Evolutionary conservation across 2,888 invertebrate genomes (phyloP).

Genomic region (Ophion ellenae): DNA sequence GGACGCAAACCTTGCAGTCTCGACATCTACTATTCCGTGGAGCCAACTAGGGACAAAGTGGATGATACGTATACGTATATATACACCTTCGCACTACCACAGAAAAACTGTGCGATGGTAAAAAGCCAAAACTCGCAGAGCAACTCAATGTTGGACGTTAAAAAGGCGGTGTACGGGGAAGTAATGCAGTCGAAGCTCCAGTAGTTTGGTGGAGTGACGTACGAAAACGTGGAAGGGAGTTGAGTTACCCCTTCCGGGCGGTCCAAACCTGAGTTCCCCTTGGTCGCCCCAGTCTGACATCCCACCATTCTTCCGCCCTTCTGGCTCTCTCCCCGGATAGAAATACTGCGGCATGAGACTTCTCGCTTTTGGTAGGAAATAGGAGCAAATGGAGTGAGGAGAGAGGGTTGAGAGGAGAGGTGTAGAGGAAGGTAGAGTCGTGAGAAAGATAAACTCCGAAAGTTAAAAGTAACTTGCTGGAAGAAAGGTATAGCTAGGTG

Average conservation of each 20-base stretch:
- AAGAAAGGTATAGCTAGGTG: constrained; percentile 47
- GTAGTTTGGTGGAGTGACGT: constrained; percentile 30
- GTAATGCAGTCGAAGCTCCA: constrained; percentile 55
- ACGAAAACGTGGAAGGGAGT: constrained; percentile 38
- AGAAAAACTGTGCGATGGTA: constrained; percentile 40
- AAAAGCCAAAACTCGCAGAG: constrained; percentile 63
- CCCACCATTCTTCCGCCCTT: neutral
- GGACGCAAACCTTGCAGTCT: constrained; percentile 1
- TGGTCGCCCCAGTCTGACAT: no score
- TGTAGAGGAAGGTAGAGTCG: constrained; percentile 56
- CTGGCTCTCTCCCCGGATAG: neutral
- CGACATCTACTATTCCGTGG: constrained; percentile 45
- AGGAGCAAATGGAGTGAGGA: constrained; percentile 32
- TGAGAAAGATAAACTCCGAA: constrained; percentile 78
- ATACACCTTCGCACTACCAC: constrained; percentile 7
- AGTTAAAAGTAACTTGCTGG: constrained; percentile 77
- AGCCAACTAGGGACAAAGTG: constrained; percentile 28
- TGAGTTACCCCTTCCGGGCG: constrained; percentile 36
- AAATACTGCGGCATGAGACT: constrained; percentile 45
- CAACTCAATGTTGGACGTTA: constrained; percentile 65
- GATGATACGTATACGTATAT: neutral
- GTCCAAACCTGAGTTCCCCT: constrained; percentile 10
- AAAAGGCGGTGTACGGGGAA: constrained; percentile 63
- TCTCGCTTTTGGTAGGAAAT: constrained; percentile 52
- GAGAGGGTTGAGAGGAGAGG: constrained; percentile 16